A percentile compares a stretch with the other conserved stretches of the same genome.
These are phyloP conservation scores for Masnerella sp. DNA, from an alignment of 2,888 invertebrate genomes.

Conservation along the genomic window DNA sequence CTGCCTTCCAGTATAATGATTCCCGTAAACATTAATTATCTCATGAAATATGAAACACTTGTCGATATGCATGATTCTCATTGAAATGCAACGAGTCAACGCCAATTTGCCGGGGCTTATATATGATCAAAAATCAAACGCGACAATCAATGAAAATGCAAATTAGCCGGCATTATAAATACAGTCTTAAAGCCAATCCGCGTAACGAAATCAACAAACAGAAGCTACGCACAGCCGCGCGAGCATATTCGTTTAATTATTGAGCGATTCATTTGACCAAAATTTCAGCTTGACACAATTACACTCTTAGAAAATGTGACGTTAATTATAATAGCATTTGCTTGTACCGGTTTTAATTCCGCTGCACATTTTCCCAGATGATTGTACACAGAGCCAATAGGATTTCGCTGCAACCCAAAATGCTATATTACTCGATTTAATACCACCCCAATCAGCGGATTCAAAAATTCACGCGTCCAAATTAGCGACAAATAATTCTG, in stretches of 20 bases:
- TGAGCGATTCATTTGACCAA: neutral
- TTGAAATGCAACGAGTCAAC: constrained; percentile 68
- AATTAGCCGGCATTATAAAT: constrained; percentile 26
- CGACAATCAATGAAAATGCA: constrained; percentile 44
- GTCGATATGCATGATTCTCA: constrained; percentile 71
- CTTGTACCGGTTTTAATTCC: neutral
- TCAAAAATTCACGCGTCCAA: no score
- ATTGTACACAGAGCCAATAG: no score
- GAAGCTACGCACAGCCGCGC: neutral
- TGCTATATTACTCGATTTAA: no score
- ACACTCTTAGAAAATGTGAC: no score
- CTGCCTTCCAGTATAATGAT: constrained; percentile 34
- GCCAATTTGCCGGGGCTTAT: constrained; percentile 35
- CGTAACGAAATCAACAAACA: constrained; percentile 6
- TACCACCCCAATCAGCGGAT: no score
- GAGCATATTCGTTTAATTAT: neutral
- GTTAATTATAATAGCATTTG: no score
- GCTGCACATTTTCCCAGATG: no score
- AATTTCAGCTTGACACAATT: neutral
- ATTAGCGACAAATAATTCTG: no score
- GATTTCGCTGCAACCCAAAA: no score
- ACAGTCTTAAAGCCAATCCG: constrained; percentile 22
- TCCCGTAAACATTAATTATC: constrained; percentile 72
- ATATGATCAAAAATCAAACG: constrained; percentile 36
- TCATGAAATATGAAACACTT: constrained; percentile 75